A percentile compares a stretch with the other conserved stretches of the same genome.
Conservation (phyloP, 1,140 invertebrate species). For the Triops cancriformis region DNA sequence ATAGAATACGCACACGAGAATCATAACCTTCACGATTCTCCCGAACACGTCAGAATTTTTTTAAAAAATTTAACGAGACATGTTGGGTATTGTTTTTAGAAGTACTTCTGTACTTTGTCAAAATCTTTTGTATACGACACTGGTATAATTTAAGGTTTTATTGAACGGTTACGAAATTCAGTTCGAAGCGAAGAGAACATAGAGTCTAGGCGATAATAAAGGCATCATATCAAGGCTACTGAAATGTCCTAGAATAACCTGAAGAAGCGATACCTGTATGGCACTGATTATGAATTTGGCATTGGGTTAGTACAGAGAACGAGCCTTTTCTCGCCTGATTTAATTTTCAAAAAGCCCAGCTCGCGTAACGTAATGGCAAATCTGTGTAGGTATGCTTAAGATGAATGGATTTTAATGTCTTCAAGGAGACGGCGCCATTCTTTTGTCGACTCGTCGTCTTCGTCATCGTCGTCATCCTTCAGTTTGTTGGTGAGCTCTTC, state of each 20-base stretch:
- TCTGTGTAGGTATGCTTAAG: background rate
- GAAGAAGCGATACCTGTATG: background rate
- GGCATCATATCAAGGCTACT: background rate
- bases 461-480: constrained; percentile 30
- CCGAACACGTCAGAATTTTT: too few species aligned
- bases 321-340: background rate
- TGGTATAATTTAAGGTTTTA: too few species aligned
- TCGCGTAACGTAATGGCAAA: background rate
- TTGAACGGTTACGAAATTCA: too few species aligned
- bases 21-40: too few species aligned
- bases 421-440: constrained; percentile 28
- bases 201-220: too few species aligned
- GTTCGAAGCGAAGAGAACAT: too few species aligned
- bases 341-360: background rate
- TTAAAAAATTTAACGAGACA: too few species aligned
- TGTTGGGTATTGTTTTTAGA: too few species aligned
- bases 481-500: constrained; percentile 18
- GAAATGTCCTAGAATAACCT: background rate
- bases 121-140: too few species aligned
- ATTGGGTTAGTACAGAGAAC: background rate
- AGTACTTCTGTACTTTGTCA: too few species aligned
- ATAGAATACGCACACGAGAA: too few species aligned
- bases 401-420: background rate
- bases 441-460: constrained; percentile 29
- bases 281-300: background rate